Conservation (phyloP, 2,888 invertebrate genomes). For the Belgica antarctica region DNA sequence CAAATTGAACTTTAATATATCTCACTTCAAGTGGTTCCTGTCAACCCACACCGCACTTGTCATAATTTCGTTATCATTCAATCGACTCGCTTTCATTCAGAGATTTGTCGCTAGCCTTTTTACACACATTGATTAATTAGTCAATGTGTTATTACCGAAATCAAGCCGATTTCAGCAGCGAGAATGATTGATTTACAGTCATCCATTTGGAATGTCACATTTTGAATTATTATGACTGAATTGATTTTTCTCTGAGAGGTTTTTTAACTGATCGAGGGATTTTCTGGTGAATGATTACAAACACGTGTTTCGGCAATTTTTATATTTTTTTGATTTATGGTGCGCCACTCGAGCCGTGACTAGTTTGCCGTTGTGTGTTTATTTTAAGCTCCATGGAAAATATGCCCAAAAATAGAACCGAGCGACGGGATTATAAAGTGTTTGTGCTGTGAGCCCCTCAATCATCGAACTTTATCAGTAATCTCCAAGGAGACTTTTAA, state of each 20-base stretch:
- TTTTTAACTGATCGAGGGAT: not conserved
- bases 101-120: not conserved
- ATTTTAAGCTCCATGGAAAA: not conserved
- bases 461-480: not conserved
- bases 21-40: too few species aligned
- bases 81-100: not conserved
- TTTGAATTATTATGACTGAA: slow-evolving; percentile 41
- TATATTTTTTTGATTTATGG: slow-evolving; percentile 1
- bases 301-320: not conserved
- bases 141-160: too few species aligned
- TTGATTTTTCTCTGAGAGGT: slow-evolving; percentile 8
- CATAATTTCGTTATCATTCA: not conserved
- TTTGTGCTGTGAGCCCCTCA: not conserved
- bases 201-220: slow-evolving; percentile 38
- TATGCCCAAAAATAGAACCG: not conserved
- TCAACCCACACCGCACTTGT: too few species aligned
- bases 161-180: not conserved
- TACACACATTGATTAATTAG: not conserved
- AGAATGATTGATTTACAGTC: slow-evolving; percentile 38
- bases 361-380: not conserved
- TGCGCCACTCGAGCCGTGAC: not conserved
- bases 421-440: not conserved
- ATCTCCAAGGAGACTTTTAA: too few species aligned
- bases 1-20: too few species aligned
- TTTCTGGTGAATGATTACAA: not conserved